Base-by-base conservation (phyloP, 2,797 vertebrate genomes). In the Coilia nasus region DNA sequence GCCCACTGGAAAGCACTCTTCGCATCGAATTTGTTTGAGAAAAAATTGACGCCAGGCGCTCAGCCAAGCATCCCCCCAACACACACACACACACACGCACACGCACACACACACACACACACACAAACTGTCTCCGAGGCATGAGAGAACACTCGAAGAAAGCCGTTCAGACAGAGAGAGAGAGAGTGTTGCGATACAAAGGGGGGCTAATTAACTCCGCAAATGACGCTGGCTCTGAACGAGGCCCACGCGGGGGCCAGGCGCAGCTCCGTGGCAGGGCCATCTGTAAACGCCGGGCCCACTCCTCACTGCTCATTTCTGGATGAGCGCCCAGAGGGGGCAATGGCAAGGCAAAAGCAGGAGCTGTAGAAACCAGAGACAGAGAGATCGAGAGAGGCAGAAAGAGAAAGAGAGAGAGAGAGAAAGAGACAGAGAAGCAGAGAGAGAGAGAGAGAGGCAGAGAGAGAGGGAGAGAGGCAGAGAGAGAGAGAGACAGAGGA, bases 121-220 rank as follows among this genome's bases (percentile, higher is more conserved):
- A 35, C 31, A 15, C 35, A 28, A 67, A 67, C 15, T 15, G 67
- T 78, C 71, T 78, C 35, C 6, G 44, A 78, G 71, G 35, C 71
- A 78, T 21, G 19, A 78, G 67, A 71, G 35, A 78, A 78, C 71
- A 44, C 71, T 78, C 35, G 67, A 78, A 44, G 21, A 19, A 78
- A 54, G 14, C 14, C 50, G 10, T 47, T 10, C 3, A 54, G 50
- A 3, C 14, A 9, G 7, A 78, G 71, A 78, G 17, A 7, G 71
- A 41, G 71, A 41, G 35, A 19, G 71, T 14, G 71, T 6, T 41
- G 15, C 4, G 35, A 44, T 78, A 78, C 71, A 78, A 44, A 78
- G 31, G 35, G 71, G 71, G 35, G 19, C 71, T 78, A 78, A 78
- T 78, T 78, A 78, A 41, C 71, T 78, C 71, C 31, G 71, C 71